Base-by-base conservation (phyloP, 1,140 invertebrate species). In the Chironomus striatipennis region DNA sequence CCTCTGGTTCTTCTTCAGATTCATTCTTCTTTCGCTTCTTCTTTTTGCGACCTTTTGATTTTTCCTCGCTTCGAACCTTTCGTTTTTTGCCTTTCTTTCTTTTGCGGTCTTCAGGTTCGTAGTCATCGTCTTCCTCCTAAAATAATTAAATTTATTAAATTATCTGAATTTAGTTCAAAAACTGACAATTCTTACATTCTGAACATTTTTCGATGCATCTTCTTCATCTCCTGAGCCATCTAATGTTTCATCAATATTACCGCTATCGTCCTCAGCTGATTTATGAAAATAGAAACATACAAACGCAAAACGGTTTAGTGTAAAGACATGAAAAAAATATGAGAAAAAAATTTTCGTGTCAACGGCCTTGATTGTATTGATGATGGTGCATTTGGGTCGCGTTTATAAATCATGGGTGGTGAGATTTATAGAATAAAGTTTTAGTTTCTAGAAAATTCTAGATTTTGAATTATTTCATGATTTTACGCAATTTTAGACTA, bases 11-110 rank as follows among this genome's bases (percentile, higher is more conserved):
- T 82, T 94, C 93, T 78, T 90, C 93, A 84, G 92, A 95, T 77
- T 96, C 94, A 84, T 92, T 91, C 85, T 93, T 93, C 85, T 93
- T 92, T 86, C 94, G 94, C 85, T 95, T 95, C 86, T 96, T 96
- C 81, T 93, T 92, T 82, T 94, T 94, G 83, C 94, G 94, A 42
- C 92, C 92, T 79, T 94, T 95, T 79, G 94, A 93, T 75, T 70
- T 70, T 20, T 93, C 91, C 79, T 94, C 93, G 77, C 93, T 90
- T 77, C 90, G 86, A 20, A 91, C 91, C 86, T 95, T 95, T 78
- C 94, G 87, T 81, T 96, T 96, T 81, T 96, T 96, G 6, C 92
- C 93, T 79, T 95, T 95, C 79, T 94, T 94, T 82, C 93, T 93
- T 80, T 93, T 93, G 76, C 90, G 85, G 83, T 93, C 91, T 81